Percentiles rank a stretch among this genome's conserved stretches.
These are phyloP conservation scores for Catocala nupta DNA, from an alignment of 2,888 invertebrate species.

Conservation along the genomic window DNA sequence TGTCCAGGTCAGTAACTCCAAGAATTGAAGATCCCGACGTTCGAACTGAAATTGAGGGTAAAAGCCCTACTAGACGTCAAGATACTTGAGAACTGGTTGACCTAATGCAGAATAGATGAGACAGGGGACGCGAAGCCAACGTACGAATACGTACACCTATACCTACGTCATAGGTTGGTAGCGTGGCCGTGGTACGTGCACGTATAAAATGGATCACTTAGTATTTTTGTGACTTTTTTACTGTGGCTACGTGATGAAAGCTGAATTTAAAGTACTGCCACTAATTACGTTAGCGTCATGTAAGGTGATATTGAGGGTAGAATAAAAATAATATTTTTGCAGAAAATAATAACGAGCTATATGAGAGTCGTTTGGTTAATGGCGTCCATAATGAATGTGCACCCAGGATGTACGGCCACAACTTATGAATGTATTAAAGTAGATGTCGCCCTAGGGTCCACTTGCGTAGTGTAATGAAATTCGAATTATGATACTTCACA, in stretches of 20 bases:
- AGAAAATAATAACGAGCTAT: neutral
- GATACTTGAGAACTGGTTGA: constrained; percentile 49
- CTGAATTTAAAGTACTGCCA: neutral
- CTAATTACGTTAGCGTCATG: constrained; percentile 1
- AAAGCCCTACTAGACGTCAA: constrained; percentile 57
- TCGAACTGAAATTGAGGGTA: constrained; percentile 66
- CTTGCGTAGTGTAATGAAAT: too few relatives aligned
- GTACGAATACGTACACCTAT: constrained; percentile 11
- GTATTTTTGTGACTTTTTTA: constrained; percentile 9
- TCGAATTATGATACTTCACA: too few relatives aligned
- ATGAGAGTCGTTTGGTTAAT: too few relatives aligned
- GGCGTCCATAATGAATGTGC: too few relatives aligned
- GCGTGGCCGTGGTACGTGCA: constrained; percentile 1
- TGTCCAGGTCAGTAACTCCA: constrained; percentile 72
- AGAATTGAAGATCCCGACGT: constrained; percentile 61
- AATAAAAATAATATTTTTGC: neutral
- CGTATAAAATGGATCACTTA: constrained; percentile 12
- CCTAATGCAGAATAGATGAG: constrained; percentile 46
- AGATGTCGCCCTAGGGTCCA: too few relatives aligned
- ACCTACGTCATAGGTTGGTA: neutral
- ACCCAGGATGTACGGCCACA: too few relatives aligned
- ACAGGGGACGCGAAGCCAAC: constrained; percentile 9
- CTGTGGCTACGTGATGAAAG: constrained; percentile 3
- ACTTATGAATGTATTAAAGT: too few relatives aligned
- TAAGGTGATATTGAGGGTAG: constrained; percentile 1